Evolutionary conservation across 2,888 invertebrate genomes (phyloP), one percentile per base, ranked within the genome.

Genomic region (Xestia sexstrigata): DNA sequence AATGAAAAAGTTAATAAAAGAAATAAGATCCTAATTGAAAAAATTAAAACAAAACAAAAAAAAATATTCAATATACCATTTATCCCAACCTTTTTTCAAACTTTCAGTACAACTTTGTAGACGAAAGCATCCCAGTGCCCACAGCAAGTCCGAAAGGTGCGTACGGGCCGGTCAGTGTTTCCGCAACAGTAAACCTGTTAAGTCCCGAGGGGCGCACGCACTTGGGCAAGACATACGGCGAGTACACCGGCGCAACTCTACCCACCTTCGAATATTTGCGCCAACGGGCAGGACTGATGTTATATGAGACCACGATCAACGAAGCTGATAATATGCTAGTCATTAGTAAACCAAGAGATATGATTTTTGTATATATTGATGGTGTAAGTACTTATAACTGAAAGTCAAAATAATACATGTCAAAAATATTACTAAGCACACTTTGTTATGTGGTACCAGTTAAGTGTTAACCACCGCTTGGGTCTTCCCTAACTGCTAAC

Each of bases 351-450:
- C 95, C 98, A 20, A 96, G 97, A 35, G 98, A 98, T 93, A 95
- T 98, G 83, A 98, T 98, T 1, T 97, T 98, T 84, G 97, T 98
- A 26, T 98, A 97, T 89, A 93, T 98, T 11, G 97, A 98, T 91
- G 95, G 94, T 76, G 97, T 97, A 94, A 90, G 95, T 94, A 78
- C 4, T 35, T 35, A 5, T 74, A 60, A 20, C 35, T 26, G 39
- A n/a, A 39, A 52, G 1, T 52, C 15, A 17, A 47, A n/a, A 55
- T 23, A 39, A 39, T 63, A 13, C 20, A 78, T 39, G n/a, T 8
- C 17, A n/a, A 45, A 13, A n/a, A 15, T 26, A 58, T 26, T 26
- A 58, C 5, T 58, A 58, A 26, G 45, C 42, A 45, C 11, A 17
- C 17, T 23, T 9, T 60, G 7, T 39, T 35, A 76, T 35, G n/a